Percentiles rank a stretch among this genome's conserved stretches.
Conservation (phyloP, 2,888 invertebrate genomes). For the Sarcophaga subvicina region DNA sequence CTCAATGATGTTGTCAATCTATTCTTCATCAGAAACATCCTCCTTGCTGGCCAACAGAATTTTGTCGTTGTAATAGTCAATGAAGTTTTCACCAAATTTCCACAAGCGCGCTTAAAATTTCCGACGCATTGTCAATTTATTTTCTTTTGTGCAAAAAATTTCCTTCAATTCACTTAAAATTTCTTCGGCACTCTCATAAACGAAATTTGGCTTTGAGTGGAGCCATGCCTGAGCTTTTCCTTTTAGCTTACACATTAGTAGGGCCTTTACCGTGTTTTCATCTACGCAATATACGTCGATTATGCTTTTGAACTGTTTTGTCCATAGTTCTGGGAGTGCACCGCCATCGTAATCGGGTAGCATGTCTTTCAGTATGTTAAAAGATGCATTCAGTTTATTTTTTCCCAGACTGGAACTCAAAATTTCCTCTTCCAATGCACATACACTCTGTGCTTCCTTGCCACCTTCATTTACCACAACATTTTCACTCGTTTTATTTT, state of each 20-base stretch:
- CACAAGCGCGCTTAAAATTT: slow-evolving; percentile 49
- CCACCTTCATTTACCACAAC: no score
- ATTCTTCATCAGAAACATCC: neutral
- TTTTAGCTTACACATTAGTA: slow-evolving; percentile 47
- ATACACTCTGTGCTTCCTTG: no score
- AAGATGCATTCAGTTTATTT: neutral
- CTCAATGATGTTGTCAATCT: slow-evolving; percentile 20
- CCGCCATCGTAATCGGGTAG: slow-evolving; percentile 37
- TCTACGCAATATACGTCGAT: neutral
- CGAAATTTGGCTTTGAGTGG: slow-evolving; percentile 45
- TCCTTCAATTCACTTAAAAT: slow-evolving; percentile 26
- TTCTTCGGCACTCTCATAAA: neutral
- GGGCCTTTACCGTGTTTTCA: slow-evolving; percentile 6
- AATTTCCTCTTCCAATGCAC: no score
- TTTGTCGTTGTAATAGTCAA: slow-evolving; percentile 48
- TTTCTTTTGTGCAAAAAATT: slow-evolving; percentile 27
- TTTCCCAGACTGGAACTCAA: no score
- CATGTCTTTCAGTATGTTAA: slow-evolving; percentile 25
- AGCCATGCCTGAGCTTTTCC: slow-evolving; percentile 41
- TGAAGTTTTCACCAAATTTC: slow-evolving; percentile 26
- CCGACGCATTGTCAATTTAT: slow-evolving; percentile 18
- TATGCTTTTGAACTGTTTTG: slow-evolving; percentile 16
- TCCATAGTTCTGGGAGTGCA: slow-evolving; percentile 20
- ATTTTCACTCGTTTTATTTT: neutral
- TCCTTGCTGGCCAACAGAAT: slow-evolving; percentile 17